Evolutionary conservation across 2,113 vertebrate genomes (phyloP), one percentile per base, ranked within the genome.

Genomic region (Taxidea taxus): DNA sequence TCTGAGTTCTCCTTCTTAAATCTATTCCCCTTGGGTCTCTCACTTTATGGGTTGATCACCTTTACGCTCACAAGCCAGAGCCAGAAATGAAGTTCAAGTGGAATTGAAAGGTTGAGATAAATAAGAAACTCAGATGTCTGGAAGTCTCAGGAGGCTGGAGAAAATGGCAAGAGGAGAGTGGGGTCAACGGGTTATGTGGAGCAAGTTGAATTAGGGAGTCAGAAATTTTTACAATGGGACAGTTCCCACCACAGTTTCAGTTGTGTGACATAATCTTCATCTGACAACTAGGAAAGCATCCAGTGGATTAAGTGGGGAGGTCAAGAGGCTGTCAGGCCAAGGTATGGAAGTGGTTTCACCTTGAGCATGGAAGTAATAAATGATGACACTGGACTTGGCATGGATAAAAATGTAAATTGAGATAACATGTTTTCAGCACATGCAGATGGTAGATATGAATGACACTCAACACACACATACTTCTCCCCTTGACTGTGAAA

Each of bases 401-500:
- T 3, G 9, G 74, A n/a, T 62, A 29, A 70, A 74, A 37, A 4
- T 9, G 16, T 12, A 13, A 54, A 18, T 20, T 39, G 8, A 15
- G 20, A 6, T 20, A 6, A 62, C 3, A 8, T 23, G 21, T 47
- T 2, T 23, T 31, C 18, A n/a, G 2, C 1, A 44, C 18, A 31
- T 2, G 2, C 1, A 16, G 56, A 2, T 13, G 2, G 34, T 51
- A 12, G 21, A 1, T 6, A 18, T 16, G 11, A 4, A n/a, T 44
- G 49, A 42, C 15, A 47, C 14, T 39, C 29, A 6, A 15, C 7
- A 64, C 39, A 88, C 37, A 54, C 29, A n/a, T n/a, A 12, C 39
- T 86, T 80, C 21, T 31, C n/a, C 37, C 13, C 34, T 21, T 91
- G 21, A 75, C 4, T 25, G 0, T 68, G 23, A 75, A 68, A 87